Base-by-base conservation (phyloP, 2,113 vertebrate species). In the Strix aluco region DNA sequence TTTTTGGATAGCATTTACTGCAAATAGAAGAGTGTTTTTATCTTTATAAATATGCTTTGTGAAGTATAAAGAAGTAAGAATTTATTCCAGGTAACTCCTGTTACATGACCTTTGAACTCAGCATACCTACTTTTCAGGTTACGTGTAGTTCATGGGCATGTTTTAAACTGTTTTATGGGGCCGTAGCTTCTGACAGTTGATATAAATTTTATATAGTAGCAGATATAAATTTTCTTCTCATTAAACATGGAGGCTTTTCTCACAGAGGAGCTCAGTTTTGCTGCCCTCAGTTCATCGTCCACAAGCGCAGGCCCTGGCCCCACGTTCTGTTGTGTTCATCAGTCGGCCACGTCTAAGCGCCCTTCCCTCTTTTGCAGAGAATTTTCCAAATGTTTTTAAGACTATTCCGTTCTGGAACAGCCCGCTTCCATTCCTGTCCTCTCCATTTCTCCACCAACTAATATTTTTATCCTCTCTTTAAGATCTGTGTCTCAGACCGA, bases 261-360 rank as follows among this genome's bases (percentile, higher is more conserved):
- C n/a, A 23, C 34, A 20, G 15, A 80, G 29, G 9, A 6, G 23
- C 63, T 52, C 16, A 14, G 4, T 55, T 91, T 46, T 63, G 46
- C 46, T 86, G 83, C 46, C 38, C 40, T 23, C 7, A 3, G 36
- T 55, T 58, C 14, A 13, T 5, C 2, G 5, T 8, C 12, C 30
- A 32, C 59, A 69, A 62, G n/a, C 0, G 3, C 34, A 49, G 73
- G 14, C 40, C 20, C 32, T 51, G 69, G 22, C 38, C 7, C 22
- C 21, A 13, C 29, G 9, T 4, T 1, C 2, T 1, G 14, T 2
- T 29, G 11, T 20, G 25, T 23, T 26, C 9, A n/a, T 23, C 29
- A 8, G 17, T 51, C 40, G 36, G 36, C 51, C n/a, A 22, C 0
- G 1, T 51, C 29, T 3, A 18, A 34, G 54, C 18, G 26, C 21